Percentiles rank a stretch among this genome's conserved stretches.
Evolutionary conservation across 1,140 invertebrate genomes (phyloP).

Genomic region (Diplogasteroides magnus): DNA sequence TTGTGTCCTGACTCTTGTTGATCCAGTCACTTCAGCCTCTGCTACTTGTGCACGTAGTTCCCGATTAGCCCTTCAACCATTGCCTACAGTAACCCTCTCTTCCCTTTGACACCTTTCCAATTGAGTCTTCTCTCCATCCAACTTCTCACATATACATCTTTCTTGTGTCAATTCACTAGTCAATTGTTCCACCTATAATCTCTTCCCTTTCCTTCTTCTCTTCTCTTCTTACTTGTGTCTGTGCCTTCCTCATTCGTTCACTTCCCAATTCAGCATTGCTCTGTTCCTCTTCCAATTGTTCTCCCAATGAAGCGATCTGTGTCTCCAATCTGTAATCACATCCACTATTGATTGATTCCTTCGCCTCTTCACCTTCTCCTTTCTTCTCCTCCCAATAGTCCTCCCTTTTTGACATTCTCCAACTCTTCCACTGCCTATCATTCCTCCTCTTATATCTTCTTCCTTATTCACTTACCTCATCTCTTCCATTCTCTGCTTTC

Average conservation of each 20-base stretch:
- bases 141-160: constrained; percentile 13
- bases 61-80: background rate
- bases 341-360: constrained; percentile 87
- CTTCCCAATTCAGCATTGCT: constrained; percentile 77
- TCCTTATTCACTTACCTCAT: constrained; percentile 81
- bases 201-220: background rate
- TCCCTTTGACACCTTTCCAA: constrained; percentile 10
- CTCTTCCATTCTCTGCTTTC: constrained; percentile 58
- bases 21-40: constrained; percentile 7
- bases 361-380: constrained; percentile 59
- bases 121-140: constrained; percentile 8
- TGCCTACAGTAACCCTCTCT: background rate
- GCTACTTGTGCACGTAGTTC: constrained; percentile 1
- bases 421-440: constrained; percentile 65
- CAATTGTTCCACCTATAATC: constrained; percentile 4
- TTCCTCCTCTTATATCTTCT: constrained; percentile 74
- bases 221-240: constrained; percentile 56
- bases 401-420: background rate
- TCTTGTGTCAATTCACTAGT: constrained; percentile 18
- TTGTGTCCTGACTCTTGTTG: constrained; percentile 1
- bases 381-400: background rate
- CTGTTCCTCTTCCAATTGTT: constrained; percentile 92
- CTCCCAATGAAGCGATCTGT: constrained; percentile 81
- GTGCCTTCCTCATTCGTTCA: constrained; percentile 79
- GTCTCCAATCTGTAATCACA: constrained; percentile 89